Percentiles rank a stretch among this genome's conserved stretches.
Evolutionary conservation across 37 sponge, comb jelly and placozoan genomes (phyloP).

Genomic region (Agelas oroides): DNA sequence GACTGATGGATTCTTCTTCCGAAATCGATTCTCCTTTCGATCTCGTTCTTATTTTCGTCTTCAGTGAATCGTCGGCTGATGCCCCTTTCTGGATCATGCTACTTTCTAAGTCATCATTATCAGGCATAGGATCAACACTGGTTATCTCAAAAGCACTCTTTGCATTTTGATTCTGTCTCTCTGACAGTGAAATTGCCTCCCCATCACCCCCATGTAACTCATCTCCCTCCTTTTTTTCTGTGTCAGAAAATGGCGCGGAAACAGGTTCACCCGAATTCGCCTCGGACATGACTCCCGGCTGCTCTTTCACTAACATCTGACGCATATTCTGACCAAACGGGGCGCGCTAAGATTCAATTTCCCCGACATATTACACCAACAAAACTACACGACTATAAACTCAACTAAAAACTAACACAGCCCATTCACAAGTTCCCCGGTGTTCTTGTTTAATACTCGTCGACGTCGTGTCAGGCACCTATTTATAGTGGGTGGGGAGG

Average conservation of each 20-base stretch:
- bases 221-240: neutral
- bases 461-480: no score
- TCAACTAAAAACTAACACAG: no score
- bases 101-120: constrained; percentile 1
- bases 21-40: neutral
- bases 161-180: neutral
- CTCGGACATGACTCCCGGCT: no score
- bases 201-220: neutral
- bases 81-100: neutral
- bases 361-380: no score
- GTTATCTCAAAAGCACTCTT: constrained; percentile 66
- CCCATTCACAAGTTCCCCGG: no score
- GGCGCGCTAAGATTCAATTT: neutral
- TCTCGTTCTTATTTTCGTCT: neutral
- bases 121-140: constrained; percentile 4
- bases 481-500: no score
- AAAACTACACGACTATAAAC: no score
- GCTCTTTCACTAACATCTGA: neutral
- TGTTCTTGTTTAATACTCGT: no score
- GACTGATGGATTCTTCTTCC: constrained; percentile 10
- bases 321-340: constrained; percentile 9
- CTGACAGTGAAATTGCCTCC: neutral
- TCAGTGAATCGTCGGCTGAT: neutral
- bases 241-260: neutral
- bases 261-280: no score